These are phyloP conservation scores for Lordiphosa stackelbergi DNA, from an alignment of 1,140 invertebrate genomes.

Conservation along the genomic window DNA sequence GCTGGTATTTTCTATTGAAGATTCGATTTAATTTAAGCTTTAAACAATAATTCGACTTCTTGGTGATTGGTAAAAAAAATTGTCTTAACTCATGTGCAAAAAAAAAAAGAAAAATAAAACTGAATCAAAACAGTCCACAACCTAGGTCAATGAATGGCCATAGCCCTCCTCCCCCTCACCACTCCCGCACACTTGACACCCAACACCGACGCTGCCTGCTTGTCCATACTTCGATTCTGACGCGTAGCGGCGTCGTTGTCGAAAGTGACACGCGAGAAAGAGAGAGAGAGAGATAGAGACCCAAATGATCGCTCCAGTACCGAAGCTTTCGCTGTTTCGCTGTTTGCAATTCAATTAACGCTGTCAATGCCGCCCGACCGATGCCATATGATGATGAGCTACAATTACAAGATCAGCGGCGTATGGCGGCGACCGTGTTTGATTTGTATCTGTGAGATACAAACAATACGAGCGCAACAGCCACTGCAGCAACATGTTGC, in stretches of 20 bases:
- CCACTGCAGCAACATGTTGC: too few species aligned
- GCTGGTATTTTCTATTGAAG: too few species aligned
- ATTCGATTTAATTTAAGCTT: too few species aligned
- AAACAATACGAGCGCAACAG: too few species aligned
- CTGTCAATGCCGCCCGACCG: slow-evolving; percentile 47
- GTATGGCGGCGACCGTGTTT: slow-evolving; percentile 31
- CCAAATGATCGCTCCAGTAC: slow-evolving; percentile 5
- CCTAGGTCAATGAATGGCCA: slow-evolving; percentile 32
- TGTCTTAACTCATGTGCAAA: background rate
- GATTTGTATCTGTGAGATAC: slow-evolving; percentile 10
- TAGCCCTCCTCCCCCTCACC: background rate
- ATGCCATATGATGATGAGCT: slow-evolving; percentile 18
- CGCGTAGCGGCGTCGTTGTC: background rate
- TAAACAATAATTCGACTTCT: too few species aligned
- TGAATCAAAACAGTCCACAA: slow-evolving; percentile 12
- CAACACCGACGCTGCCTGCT: background rate
- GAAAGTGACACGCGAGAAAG: slow-evolving; percentile 7
- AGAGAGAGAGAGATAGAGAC: slow-evolving; percentile 1
- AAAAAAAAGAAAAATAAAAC: background rate
- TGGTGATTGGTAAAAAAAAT: too few species aligned
- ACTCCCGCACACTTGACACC: background rate
- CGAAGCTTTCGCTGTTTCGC: slow-evolving; percentile 14
- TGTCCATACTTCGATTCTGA: background rate
- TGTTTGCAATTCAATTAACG: slow-evolving; percentile 74
- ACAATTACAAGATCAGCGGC: slow-evolving; percentile 62